A percentile compares a stretch with the other conserved stretches of the same genome.
Evolutionary conservation across 2,888 invertebrate species (phyloP).

Genomic region (Eupithecia inturbata): DNA sequence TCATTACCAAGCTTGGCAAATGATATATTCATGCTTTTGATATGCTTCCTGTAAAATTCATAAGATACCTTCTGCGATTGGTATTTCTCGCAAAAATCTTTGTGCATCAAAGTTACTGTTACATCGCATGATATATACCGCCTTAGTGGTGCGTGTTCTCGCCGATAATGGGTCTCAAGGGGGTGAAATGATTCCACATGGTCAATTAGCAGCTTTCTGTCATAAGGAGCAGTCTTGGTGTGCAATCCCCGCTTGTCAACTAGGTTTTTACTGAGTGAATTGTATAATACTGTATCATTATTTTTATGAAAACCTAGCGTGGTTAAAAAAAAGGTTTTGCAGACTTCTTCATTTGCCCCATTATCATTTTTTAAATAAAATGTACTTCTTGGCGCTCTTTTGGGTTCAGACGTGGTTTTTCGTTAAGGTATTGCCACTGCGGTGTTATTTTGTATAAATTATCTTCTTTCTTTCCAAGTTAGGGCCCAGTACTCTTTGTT

Average conservation of each 20-base stretch:
- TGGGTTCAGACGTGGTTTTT: slow-evolving; percentile 16
- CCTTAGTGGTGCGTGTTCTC: slow-evolving; percentile 14
- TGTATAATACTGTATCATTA: slow-evolving; percentile 14
- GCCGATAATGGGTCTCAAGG: too few relatives aligned
- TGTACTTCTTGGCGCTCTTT: slow-evolving; percentile 10
- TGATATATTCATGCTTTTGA: too few relatives aligned
- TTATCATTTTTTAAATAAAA: slow-evolving; percentile 7
- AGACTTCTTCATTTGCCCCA: slow-evolving; percentile 17
- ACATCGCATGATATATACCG: slow-evolving; percentile 16
- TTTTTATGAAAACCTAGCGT: slow-evolving; percentile 7
- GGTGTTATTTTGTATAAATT: slow-evolving; percentile 13
- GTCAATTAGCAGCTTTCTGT: slow-evolving; percentile 12
- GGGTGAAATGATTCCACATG: slow-evolving; percentile 8
- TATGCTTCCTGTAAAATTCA: too few relatives aligned
- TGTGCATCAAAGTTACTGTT: slow-evolving; percentile 15
- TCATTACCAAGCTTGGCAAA: too few relatives aligned
- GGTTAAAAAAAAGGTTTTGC: slow-evolving; percentile 16
- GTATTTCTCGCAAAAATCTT: not conserved
- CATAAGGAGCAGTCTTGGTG: slow-evolving; percentile 3
- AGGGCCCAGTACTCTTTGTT: slow-evolving; percentile 16
- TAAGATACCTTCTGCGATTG: too few relatives aligned
- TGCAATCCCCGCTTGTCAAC: slow-evolving; percentile 1
- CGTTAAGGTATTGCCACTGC: slow-evolving; percentile 19
- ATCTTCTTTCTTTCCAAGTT: slow-evolving; percentile 17
- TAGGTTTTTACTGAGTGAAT: slow-evolving; percentile 6